Evolutionary conservation across 2,888 invertebrate genomes (phyloP).

Genomic region (Epinotia ramella): DNA sequence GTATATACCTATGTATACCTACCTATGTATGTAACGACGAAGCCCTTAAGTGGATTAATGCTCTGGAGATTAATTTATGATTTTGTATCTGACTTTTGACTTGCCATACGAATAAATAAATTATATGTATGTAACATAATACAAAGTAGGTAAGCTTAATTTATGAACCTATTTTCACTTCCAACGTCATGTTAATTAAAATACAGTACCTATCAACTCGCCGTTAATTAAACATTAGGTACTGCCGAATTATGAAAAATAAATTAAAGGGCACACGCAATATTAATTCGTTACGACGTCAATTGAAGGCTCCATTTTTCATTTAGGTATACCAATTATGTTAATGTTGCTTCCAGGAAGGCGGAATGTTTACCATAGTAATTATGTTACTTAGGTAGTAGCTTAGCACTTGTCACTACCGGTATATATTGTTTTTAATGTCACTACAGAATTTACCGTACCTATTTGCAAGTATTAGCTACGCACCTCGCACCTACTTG

Average conservation of each 20-base stretch:
- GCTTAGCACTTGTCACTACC: background rate
- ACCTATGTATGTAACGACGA: too few relatives aligned
- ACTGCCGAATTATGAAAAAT: background rate
- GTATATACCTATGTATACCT: background rate
- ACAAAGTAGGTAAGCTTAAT: too few relatives aligned
- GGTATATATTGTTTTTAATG: background rate
- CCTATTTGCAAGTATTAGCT: too few relatives aligned
- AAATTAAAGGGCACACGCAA: slow-evolving; percentile 6
- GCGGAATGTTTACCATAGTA: background rate
- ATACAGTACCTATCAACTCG: background rate
- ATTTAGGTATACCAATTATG: background rate
- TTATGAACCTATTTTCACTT: background rate
- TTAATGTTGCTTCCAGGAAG: background rate
- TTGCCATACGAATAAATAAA: too few relatives aligned
- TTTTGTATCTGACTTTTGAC: too few relatives aligned
- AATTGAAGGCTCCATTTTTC: slow-evolving; percentile 11
- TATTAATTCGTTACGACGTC: slow-evolving; percentile 15
- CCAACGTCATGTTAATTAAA: slow-evolving; percentile 2
- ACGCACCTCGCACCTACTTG: too few relatives aligned
- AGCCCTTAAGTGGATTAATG: too few relatives aligned
- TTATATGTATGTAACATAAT: too few relatives aligned
- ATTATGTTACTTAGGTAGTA: background rate
- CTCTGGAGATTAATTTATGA: too few relatives aligned
- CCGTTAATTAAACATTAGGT: slow-evolving; percentile 17
- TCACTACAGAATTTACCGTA: background rate